Base-by-base conservation (phyloP, 2,888 invertebrate species). In the Temnothorax rugatulus region DNA sequence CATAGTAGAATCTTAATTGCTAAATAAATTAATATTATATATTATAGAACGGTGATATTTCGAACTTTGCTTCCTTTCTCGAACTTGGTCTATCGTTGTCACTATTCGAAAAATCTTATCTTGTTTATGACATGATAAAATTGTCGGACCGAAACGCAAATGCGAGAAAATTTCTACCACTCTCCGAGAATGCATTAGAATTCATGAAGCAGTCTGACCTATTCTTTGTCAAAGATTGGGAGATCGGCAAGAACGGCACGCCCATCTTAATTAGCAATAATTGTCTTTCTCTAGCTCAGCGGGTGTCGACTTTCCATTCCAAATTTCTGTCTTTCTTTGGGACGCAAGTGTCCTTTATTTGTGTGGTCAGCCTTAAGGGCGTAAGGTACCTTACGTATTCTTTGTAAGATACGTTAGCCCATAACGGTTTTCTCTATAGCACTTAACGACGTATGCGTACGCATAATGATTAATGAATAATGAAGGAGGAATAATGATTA, bases 251-350 rank as follows among this genome's bases (percentile, higher is more conserved):
- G 87, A 87, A 71, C 47, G 47, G 44, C 87, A 86, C 87, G 90
- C 88, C 87, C 85, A 89, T 85, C 86, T 90, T 91, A 92, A 93
- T 92, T 92, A 92, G 92, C 88, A 91, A 91, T 89, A 89, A 91
- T 89, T 90, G 90, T 91, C 7, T 5, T 34, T 91, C 89, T 89
- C 91, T 91, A 92, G 85, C 92, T 83, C 92, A 91, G 92, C 92
- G 89, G 91, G 91, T 90, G 92, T 77, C 89, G 74, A 84, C 85
- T 64, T 83, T 82, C 88, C 54, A 63, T 74, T 77, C 84, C 57
- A 86, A 88, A 87, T 75, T 88, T 86, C 59, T 89, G 86, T 89
- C 86, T 88, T 88, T 47, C 81, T 66, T 41, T 74, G 50, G 69
- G 54, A n/a, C 73, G 85, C 87, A 87, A 89, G 85, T 76, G 69